These are phyloP conservation scores for Scaptomyza graminum DNA, from an alignment of 1,140 invertebrate species.

Conservation along the genomic window DNA sequence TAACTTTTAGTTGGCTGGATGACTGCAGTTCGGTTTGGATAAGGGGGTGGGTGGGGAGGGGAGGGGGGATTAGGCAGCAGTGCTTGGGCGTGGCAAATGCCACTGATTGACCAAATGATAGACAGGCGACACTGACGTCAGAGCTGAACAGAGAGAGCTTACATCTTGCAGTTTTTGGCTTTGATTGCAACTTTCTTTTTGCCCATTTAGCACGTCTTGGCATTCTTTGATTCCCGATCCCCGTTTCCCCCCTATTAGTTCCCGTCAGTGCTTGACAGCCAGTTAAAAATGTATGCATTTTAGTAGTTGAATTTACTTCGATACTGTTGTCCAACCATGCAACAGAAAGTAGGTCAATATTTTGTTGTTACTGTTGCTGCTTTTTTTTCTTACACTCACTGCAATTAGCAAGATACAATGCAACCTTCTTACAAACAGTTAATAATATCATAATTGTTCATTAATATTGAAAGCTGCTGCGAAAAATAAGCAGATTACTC, in stretches of 20 bases:
- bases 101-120: conserved; percentile 78
- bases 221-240: conserved; percentile 43
- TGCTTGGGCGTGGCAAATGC: conserved; percentile 39
- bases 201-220: conserved; percentile 68
- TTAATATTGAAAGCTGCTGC: conserved; percentile 23
- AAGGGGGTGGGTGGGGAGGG: not conserved
- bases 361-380: not conserved
- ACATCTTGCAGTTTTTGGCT: conserved; percentile 67
- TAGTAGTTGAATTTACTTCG: conserved; percentile 50
- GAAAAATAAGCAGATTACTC: conserved; percentile 17
- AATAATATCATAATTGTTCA: conserved; percentile 53
- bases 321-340: conserved; percentile 12
- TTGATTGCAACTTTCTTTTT: conserved; percentile 73
- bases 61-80: not conserved
- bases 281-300: conserved; percentile 62
- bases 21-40: conserved; percentile 35
- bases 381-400: not conserved
- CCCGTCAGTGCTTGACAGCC: conserved; percentile 9
- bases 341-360: conserved; percentile 44
- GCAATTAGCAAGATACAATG: not conserved
- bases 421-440: conserved; percentile 16
- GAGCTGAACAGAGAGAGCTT: conserved; percentile 34
- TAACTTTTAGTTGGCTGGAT: conserved; percentile 64
- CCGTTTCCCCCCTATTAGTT: not conserved
- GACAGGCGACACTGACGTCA: conserved; percentile 53